Percentiles rank a stretch among this genome's conserved stretches.
Conservation (phyloP, 1,140 invertebrate genomes). For the Portunus trituberculatus region DNA sequence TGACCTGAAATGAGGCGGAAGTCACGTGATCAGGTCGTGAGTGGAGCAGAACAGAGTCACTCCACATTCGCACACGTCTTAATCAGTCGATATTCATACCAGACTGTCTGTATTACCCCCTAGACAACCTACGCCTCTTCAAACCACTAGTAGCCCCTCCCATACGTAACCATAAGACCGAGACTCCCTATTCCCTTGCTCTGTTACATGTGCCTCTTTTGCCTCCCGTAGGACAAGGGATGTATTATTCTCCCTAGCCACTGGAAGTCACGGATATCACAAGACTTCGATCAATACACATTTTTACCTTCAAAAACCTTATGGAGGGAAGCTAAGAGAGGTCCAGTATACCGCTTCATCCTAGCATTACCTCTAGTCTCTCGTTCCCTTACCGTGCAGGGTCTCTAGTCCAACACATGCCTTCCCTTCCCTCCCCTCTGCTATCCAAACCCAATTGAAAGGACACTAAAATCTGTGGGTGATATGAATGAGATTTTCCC, state of each 20-base stretch:
- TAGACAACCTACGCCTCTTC: too few species aligned
- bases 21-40: not conserved
- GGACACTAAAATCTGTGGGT: not conserved
- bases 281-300: conserved; percentile 49
- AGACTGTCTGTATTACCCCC: not conserved
- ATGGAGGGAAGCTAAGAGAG: too few species aligned
- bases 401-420: too few species aligned
- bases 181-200: not conserved
- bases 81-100: conserved; percentile 31
- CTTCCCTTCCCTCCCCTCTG: not conserved
- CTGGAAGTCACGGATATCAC: conserved; percentile 54
- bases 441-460: not conserved
- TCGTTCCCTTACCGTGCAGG: too few species aligned
- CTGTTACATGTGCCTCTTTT: conserved; percentile 34
- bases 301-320: too few species aligned
- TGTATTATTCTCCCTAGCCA: conserved; percentile 37
- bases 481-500: not conserved
- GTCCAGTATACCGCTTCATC: too few species aligned
- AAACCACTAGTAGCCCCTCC: not conserved
- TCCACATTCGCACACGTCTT: not conserved
- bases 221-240: not conserved
- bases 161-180: not conserved
- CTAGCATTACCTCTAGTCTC: too few species aligned
- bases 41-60: conserved; percentile 1
- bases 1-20: not conserved